A percentile compares a stretch with the other conserved stretches of the same genome.
These are phyloP conservation scores for Myripristis jacobus DNA, from an alignment of 2,797 vertebrate species.

Conservation along the genomic window DNA sequence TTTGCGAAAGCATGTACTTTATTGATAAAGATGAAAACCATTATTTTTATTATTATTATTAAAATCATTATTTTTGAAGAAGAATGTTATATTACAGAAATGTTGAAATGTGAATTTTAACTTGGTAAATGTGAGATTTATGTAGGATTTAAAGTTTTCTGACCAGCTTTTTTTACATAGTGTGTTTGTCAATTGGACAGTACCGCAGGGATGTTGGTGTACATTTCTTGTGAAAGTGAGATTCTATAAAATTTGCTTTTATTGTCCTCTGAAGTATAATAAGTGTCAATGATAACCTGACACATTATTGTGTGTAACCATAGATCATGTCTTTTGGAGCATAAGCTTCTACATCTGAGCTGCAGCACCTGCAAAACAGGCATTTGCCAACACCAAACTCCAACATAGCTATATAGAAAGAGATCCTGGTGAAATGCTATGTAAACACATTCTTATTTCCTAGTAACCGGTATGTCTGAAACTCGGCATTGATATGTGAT, in stretches of 20 bases:
- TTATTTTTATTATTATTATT: too few relatives aligned
- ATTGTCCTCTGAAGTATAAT: conserved; percentile 44
- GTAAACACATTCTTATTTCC: conserved; percentile 60
- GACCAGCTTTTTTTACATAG: background rate
- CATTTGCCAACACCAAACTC: conserved; percentile 59
- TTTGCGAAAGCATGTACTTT: too few relatives aligned
- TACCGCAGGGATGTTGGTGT: background rate
- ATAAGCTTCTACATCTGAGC: conserved; percentile 58
- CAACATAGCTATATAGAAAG: conserved; percentile 31
- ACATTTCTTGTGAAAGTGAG: background rate
- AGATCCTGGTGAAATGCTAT: conserved; percentile 56
- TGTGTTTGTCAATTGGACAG: background rate
- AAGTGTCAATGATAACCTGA: conserved; percentile 53
- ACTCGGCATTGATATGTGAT: conserved; percentile 59
- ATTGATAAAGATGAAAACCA: too few relatives aligned
- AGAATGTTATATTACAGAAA: too few relatives aligned
- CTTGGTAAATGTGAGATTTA: background rate
- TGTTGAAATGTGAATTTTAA: too few relatives aligned
- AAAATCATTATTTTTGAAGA: too few relatives aligned
- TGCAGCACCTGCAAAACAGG: conserved; percentile 70
- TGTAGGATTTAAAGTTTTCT: conserved; percentile 3
- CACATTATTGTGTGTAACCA: conserved; percentile 66
- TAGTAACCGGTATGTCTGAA: conserved; percentile 66
- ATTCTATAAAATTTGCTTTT: conserved; percentile 22
- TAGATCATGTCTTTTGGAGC: conserved; percentile 47